Base-by-base conservation (phyloP, 23 tunicate species). In the Trididemnum nubilum region DNA sequence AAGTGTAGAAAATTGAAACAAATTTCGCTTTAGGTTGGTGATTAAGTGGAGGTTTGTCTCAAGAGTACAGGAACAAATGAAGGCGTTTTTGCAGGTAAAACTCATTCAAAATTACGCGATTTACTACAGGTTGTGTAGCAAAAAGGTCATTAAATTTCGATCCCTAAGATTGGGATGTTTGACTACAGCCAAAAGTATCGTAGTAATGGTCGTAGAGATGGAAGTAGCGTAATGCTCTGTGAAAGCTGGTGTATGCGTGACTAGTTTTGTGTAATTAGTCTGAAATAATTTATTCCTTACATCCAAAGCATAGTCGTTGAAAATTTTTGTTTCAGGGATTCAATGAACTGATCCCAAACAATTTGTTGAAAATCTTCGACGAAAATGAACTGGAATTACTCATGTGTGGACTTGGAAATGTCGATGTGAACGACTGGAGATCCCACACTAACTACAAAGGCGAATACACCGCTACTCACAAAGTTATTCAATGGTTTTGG, bases 401-500 rank as follows among this genome's bases (percentile, higher is more conserved):
- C 63, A 94, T 94, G 98, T 94, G 98, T 36, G 98, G 98, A 7
- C 64, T 94, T 57, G 98, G 98, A 27, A 94, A 94, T 54, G 95
- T 89, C 36, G 98, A 94, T 57, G 98, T 94, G 64, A 89, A 89
- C 60, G 98, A 94, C 81, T 94, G 98, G 98, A 76, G 88, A 34
- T 72, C 35, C 36, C 76, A 94, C 82, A 94, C 98, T 5, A 89
- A 93, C 27, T 94, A 94, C 86, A 94, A 94, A 66, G 94, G 95
- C 0, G 98, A 89, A 2, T 94, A 94, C 82, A 33, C 85, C 28
- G 81, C 87, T 29, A 94, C 84, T 72, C 92, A 94, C 75, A 81
- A 67, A 15, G 98, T 94, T 27, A 94, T 94, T 5, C 95, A 85
- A 84, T 94, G 98, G 98, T 94, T 94, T 59, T 94, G 98, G 98